Evolutionary conservation across 2,113 vertebrate genomes (phyloP).

Genomic region (Cephalopholis sonnerati): DNA sequence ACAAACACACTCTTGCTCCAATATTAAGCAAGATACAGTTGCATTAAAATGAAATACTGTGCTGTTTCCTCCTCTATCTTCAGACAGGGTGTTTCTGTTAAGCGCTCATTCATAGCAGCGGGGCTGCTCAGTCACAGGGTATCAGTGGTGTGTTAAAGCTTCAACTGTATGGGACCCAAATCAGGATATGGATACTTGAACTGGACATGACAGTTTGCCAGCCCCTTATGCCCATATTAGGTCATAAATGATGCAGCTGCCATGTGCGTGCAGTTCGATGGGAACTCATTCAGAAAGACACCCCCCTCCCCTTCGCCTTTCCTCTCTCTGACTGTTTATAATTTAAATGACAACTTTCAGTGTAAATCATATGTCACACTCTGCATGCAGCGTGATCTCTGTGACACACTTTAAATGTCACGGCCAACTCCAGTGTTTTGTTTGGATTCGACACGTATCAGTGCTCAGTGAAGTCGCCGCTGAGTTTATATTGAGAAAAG

Average conservation of each 20-base stretch:
- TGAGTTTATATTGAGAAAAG: constrained; percentile 46
- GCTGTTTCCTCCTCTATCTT: no score
- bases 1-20: not conserved
- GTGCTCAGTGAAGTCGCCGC: not conserved
- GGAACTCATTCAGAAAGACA: constrained; percentile 4
- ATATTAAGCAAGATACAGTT: no score
- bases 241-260: constrained; percentile 43
- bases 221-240: constrained; percentile 58
- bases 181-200: constrained; percentile 19
- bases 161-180: constrained; percentile 13
- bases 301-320: no score
- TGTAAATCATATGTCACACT: constrained; percentile 41
- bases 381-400: constrained; percentile 4
- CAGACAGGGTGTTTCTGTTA: not conserved
- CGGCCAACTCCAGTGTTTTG: not conserved
- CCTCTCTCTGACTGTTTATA: constrained; percentile 37
- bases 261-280: not conserved
- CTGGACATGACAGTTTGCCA: constrained; percentile 17
- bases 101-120: not conserved
- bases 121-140: not conserved
- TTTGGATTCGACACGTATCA: constrained; percentile 34
- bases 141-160: constrained; percentile 13
- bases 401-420: constrained; percentile 19
- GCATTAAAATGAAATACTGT: not conserved
- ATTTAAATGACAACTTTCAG: constrained; percentile 23